Evolutionary conservation across 2,888 invertebrate genomes (phyloP).

Genomic region (Aspidiotus destructor): DNA sequence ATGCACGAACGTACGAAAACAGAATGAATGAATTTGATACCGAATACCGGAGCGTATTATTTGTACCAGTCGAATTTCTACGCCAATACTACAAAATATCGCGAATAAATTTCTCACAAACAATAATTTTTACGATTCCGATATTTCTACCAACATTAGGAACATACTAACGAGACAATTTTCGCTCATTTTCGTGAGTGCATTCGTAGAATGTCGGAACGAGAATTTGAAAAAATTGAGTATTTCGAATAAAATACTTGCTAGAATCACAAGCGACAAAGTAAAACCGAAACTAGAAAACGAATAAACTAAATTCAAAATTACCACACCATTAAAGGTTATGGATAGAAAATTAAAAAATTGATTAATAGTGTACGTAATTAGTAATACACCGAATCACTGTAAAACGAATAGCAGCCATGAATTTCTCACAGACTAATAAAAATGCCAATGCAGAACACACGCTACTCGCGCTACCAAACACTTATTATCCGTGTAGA

Average conservation of each 20-base stretch:
- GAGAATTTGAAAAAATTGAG: constrained; percentile 3
- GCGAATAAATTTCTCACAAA: neutral
- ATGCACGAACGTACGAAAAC: neutral
- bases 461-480: too few relatives aligned
- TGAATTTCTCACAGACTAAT: too few relatives aligned
- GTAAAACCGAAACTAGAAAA: neutral
- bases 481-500: too few relatives aligned
- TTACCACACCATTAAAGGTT: neutral
- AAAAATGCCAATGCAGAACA: too few relatives aligned
- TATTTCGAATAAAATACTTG: constrained; percentile 8
- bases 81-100: too few relatives aligned
- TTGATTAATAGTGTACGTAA: too few relatives aligned
- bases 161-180: constrained; percentile 14
- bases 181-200: constrained; percentile 26
- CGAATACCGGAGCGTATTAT: too few relatives aligned
- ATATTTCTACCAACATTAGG: neutral
- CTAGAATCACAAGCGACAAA: too few relatives aligned
- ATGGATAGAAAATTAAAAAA: too few relatives aligned
- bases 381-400: too few relatives aligned
- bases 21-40: constrained; percentile 10
- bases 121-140: neutral
- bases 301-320: neutral
- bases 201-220: constrained; percentile 23
- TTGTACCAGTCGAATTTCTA: too few relatives aligned
- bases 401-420: too few relatives aligned